phyloP scores from a whole-genome alignment of 2,888 invertebrate species.

The Steinernema carpocapsae region DNA sequence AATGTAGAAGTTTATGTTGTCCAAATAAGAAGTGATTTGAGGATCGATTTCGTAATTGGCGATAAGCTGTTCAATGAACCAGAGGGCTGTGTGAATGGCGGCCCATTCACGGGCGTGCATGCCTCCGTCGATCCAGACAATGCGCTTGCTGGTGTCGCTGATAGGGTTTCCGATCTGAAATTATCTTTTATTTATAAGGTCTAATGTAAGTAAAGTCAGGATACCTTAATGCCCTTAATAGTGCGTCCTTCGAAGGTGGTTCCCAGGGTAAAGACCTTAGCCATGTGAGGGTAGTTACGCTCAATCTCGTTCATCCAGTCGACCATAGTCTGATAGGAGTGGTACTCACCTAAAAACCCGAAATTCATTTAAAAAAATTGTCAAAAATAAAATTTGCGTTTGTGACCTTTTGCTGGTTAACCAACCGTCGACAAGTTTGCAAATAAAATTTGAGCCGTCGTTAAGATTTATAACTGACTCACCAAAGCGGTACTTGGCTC shows the following conservation, averaged over 20 bases:
- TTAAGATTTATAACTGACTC: too few species aligned
- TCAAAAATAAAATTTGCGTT: too few species aligned
- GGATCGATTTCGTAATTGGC: constrained; percentile 53
- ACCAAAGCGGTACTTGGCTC: constrained; percentile 53
- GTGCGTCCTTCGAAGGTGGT: constrained; percentile 61
- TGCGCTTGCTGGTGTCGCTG: constrained; percentile 52
- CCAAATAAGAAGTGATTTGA: constrained; percentile 46
- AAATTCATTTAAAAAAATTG: too few species aligned
- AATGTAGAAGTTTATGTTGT: constrained; percentile 60
- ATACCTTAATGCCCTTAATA: constrained; percentile 64
- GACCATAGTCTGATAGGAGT: constrained; percentile 62
- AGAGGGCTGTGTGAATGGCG: constrained; percentile 66
- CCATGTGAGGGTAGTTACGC: constrained; percentile 59
- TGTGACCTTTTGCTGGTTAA: too few species aligned
- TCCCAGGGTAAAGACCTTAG: constrained; percentile 62
- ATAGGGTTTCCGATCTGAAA: constrained; percentile 60
- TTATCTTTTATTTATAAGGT: too few species aligned
- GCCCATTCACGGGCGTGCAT: constrained; percentile 69
- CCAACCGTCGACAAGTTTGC: too few species aligned
- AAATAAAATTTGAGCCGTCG: too few species aligned
- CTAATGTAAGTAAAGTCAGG: not conserved
- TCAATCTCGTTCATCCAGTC: constrained; percentile 66
- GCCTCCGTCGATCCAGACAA: constrained; percentile 68
- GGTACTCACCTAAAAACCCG: constrained; percentile 64
- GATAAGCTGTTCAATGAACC: constrained; percentile 67